phyloP scores from a whole-genome alignment of 2,888 invertebrate species.

The Cantharis lateralis region DNA sequence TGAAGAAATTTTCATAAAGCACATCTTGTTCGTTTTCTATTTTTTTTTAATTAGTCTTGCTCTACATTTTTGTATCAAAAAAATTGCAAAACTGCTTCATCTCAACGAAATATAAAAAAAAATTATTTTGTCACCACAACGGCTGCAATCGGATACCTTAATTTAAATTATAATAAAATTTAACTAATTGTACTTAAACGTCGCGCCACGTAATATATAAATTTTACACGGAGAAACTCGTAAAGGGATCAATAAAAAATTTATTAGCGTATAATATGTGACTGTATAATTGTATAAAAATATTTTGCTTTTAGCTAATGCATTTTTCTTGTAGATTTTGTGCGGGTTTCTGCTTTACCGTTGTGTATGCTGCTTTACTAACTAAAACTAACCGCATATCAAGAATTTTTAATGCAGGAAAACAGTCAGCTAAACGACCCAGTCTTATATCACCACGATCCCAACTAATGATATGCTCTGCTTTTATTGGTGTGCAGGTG shows the following conservation, averaged over 20 bases:
- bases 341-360: conserved; percentile 95
- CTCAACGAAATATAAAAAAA: not conserved
- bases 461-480: conserved; percentile 86
- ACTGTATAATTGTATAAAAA: not conserved
- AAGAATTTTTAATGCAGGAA: conserved; percentile 95
- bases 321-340: conserved; percentile 65
- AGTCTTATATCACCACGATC: conserved; percentile 92
- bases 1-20: not conserved
- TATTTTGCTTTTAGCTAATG: not conserved
- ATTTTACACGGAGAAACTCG: not conserved
- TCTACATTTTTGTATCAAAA: no score
- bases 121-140: not conserved
- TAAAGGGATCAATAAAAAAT: not conserved
- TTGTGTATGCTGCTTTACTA: conserved; percentile 94
- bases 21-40: not conserved
- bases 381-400: conserved; percentile 98
- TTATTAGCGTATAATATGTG: not conserved
- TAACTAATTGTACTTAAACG: not conserved
- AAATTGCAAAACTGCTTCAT: no score
- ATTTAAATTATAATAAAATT: no score
- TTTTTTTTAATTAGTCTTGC: not conserved
- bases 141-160: not conserved
- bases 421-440: conserved; percentile 91
- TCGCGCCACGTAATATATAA: not conserved
- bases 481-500: conserved; percentile 87